Conservation (phyloP, 2,113 vertebrate genomes). For the Melanotaenia duboulayi region DNA sequence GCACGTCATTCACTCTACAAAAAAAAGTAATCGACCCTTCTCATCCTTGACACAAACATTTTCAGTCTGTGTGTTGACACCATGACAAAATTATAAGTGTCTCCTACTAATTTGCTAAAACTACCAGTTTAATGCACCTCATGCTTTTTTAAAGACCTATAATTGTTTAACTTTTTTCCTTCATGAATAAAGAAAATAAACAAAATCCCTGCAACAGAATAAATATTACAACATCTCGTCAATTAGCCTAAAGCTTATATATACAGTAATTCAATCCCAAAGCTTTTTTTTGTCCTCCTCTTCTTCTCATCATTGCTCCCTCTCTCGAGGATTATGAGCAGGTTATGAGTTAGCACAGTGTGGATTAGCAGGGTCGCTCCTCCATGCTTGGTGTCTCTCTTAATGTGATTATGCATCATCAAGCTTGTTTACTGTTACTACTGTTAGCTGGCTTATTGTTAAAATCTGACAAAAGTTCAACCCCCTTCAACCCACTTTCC, state of each 20-base stretch:
- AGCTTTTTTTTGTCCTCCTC: conserved; percentile 73
- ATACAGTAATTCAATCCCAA: conserved; percentile 87
- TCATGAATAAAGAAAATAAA: not conserved
- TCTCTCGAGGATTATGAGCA: conserved; percentile 88
- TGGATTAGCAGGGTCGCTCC: conserved; percentile 88
- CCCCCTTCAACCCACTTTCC: conserved; percentile 72
- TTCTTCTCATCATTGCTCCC: conserved; percentile 64
- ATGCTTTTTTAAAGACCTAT: conserved; percentile 23
- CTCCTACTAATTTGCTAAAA: not conserved
- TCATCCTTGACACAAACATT: too few relatives aligned
- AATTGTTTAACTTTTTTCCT: conserved; percentile 16
- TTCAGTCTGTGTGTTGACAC: too few relatives aligned
- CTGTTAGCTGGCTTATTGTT: conserved; percentile 82
- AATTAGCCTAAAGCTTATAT: conserved; percentile 85
- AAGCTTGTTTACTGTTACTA: conserved; percentile 93
- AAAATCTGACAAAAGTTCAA: conserved; percentile 81
- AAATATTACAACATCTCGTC: conserved; percentile 68
- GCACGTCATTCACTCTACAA: too few relatives aligned
- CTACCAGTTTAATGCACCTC: conserved; percentile 7
- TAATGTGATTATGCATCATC: conserved; percentile 95
- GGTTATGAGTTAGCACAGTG: conserved; percentile 84
- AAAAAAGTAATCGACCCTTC: too few relatives aligned
- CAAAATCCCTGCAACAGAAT: conserved; percentile 14
- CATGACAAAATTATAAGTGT: too few relatives aligned
- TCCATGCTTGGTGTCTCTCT: conserved; percentile 87